phyloP scores from a whole-genome alignment of 2,797 vertebrate species.

The Apogon talboti region DNA sequence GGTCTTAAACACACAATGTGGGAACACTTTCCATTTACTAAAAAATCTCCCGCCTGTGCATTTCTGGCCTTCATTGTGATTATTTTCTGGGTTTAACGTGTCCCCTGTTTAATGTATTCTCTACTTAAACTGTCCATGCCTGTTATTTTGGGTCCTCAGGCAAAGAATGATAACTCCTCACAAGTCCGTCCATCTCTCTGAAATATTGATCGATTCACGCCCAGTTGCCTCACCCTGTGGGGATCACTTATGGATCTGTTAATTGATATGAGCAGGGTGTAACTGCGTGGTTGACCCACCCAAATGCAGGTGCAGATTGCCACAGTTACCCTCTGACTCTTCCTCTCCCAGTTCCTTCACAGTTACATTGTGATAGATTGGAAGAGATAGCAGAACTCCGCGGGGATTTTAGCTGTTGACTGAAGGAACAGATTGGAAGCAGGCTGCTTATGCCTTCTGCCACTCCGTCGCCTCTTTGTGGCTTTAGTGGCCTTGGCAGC shows the following conservation, averaged over 20 bases:
- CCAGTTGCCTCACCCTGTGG: conserved; percentile 38
- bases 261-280: conserved; percentile 40
- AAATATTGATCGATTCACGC: conserved; percentile 49
- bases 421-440: conserved; percentile 72
- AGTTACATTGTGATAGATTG: conserved; percentile 59
- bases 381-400: conserved; percentile 48
- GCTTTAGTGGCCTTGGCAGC: conserved; percentile 59
- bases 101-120: conserved; percentile 28
- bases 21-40: conserved; percentile 42
- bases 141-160: conserved; percentile 16
- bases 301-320: conserved; percentile 52
- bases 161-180: neutral
- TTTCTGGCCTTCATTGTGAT: conserved; percentile 59
- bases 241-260: conserved; percentile 57
- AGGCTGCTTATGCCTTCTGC: conserved; percentile 61
- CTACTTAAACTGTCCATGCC: conserved; percentile 12
- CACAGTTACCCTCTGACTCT: conserved; percentile 71
- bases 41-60: conserved; percentile 15
- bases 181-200: conserved; percentile 21
- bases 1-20: conserved; percentile 46
- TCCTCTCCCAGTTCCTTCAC: conserved; percentile 35
- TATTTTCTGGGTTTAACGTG: conserved; percentile 17
- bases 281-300: conserved; percentile 36
- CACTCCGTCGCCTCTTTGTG: conserved; percentile 44
- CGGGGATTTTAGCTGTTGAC: conserved; percentile 69